These are phyloP conservation scores for Temnopleurus reevesii DNA, from an alignment of 53 echinoderm and acorn worm species.

Conservation along the genomic window DNA sequence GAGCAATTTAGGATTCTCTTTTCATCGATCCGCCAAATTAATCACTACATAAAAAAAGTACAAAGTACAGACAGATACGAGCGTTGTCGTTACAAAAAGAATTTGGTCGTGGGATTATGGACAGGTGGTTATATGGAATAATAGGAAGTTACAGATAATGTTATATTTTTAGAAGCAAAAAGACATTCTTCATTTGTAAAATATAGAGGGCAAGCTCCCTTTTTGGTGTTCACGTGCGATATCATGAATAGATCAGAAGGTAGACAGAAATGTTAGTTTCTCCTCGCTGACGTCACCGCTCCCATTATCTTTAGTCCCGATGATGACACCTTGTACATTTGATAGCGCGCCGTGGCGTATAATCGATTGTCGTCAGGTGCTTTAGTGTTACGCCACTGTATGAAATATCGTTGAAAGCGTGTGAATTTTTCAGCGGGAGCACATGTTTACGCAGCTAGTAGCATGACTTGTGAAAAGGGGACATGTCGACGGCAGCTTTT, in stretches of 20 bases:
- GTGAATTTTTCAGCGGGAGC: conserved; percentile 20
- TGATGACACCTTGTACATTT: background rate
- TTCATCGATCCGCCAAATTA: background rate
- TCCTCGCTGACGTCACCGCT: background rate
- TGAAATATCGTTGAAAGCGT: background rate
- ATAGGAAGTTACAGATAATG: background rate
- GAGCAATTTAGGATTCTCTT: background rate
- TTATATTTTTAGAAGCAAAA: background rate
- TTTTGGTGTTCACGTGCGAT: background rate
- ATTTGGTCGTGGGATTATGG: background rate
- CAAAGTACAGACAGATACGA: background rate
- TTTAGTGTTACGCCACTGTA: background rate
- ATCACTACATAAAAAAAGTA: background rate
- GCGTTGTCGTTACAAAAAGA: background rate
- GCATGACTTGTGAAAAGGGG: background rate
- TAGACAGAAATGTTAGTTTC: background rate
- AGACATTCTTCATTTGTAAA: background rate
- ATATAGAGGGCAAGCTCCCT: background rate
- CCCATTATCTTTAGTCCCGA: background rate
- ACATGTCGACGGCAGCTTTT: background rate
- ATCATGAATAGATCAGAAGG: background rate
- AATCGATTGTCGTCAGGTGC: conserved; percentile 6
- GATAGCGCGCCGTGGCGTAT: background rate
- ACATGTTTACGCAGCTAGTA: conserved; percentile 2
- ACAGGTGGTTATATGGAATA: background rate